Conservation (phyloP, 92 coral and sea anemone species). For the Pocillopora meandrina region DNA sequence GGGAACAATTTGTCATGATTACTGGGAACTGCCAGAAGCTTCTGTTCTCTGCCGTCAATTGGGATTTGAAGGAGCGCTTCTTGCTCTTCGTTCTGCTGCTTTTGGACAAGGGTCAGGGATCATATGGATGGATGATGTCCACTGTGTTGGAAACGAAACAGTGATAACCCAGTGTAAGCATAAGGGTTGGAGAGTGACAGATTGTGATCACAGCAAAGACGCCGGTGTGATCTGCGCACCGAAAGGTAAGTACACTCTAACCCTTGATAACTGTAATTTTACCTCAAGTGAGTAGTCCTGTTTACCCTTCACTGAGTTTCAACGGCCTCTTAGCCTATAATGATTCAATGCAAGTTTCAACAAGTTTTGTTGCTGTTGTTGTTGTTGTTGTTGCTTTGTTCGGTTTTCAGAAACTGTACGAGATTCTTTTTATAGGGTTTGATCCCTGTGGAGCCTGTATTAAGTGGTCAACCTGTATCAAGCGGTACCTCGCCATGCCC, state of each 20-base stretch:
- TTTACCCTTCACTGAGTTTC: too few relatives aligned
- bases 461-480: too few relatives aligned
- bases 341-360: too few relatives aligned
- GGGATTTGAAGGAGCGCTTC: constrained; percentile 20
- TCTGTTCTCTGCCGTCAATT: constrained; percentile 2
- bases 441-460: too few relatives aligned
- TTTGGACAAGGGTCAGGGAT: constrained; percentile 21
- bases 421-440: too few relatives aligned
- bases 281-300: too few relatives aligned
- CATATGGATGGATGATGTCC: background rate
- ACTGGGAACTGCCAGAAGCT: constrained; percentile 1
- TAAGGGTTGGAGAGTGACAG: background rate
- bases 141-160: background rate
- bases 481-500: too few relatives aligned
- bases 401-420: too few relatives aligned
- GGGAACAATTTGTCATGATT: constrained; percentile 8
- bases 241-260: background rate
- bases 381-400: too few relatives aligned
- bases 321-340: too few relatives aligned
- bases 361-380: too few relatives aligned
- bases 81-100: constrained; percentile 15
- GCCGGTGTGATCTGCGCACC: background rate
- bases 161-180: background rate
- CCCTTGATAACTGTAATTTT: too few relatives aligned
- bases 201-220: background rate